Base-by-base conservation (phyloP, 30 jellyfish, hydroid and myxozoan genomes). In the Aurelia aurita complex sp. Pacific region DNA sequence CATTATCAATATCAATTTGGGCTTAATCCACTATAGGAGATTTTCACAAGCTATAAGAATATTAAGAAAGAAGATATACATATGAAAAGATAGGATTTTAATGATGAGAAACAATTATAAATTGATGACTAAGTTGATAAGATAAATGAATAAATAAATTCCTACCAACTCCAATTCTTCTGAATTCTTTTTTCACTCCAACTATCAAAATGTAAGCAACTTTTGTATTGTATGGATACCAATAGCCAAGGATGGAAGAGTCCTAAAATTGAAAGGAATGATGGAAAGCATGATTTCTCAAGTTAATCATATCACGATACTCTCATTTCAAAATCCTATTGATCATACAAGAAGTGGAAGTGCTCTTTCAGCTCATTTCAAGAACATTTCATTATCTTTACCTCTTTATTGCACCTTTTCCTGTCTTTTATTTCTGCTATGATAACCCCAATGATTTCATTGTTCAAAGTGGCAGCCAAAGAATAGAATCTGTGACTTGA, bases 131-230 rank as follows among this genome's bases (percentile, higher is more conserved):
- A 40, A 40, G 6, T 1, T 2, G 6, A 40, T 9, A 3, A 40
- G 1, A 40, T 40, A 40, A 3, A 40, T 40, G 8, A 34, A 62
- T n/a, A 23, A 81, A 54, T 23, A 35, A 43, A 9, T 29, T 34
- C 86, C 12, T 85, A 95, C 99, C 99, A 53, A 95, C 79, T 61
- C 99, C 99, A 35, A 72, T 73, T 62, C 99, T 86, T 86, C 99
- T 64, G 78, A 53, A 95, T 64, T 89, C 92, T 80, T 95, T 89
- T 40, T 88, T 87, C 64, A 96, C 96, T 23, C 99, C 99, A 33
- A 95, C 85, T 17, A 95, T 90, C 71, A 95, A 86, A 65, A 95
- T 90, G 73, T 89, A 95, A 16, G 98, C 99, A n/a, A 95, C 97
- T 77, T 90, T 90, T 15, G 92, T 82, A 65, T 90, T 75, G 17